Evolutionary conservation across 2,797 vertebrate genomes (phyloP).

Genomic region (Sarcoramphus papa): DNA sequence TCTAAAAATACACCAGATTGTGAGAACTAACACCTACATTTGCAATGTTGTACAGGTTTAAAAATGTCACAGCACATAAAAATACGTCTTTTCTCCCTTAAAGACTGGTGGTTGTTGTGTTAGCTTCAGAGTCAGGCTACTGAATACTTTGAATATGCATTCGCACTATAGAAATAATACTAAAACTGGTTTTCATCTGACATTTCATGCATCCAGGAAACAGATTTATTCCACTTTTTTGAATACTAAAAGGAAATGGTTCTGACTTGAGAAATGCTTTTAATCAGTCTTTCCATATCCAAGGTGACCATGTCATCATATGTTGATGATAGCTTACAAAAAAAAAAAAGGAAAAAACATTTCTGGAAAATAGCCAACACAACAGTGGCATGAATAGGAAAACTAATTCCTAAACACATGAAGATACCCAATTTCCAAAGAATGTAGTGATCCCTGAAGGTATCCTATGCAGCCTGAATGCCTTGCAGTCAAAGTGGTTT

Average conservation of each 20-base stretch:
- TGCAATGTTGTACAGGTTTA: conserved; percentile 53
- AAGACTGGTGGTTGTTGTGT: conserved; percentile 6
- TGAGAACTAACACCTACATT: conserved; percentile 55
- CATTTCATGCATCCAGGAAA: conserved; percentile 42
- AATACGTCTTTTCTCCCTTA: conserved; percentile 31
- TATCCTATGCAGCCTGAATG: background rate
- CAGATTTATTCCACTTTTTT: conserved; percentile 14
- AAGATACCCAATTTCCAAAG: background rate
- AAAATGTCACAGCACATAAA: conserved; percentile 64
- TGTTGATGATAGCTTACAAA: background rate
- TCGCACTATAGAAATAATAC: conserved; percentile 33
- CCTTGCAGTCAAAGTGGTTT: conserved; percentile 11
- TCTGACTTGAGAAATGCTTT: conserved; percentile 26
- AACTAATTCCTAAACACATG: conserved; percentile 11
- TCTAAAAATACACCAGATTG: conserved; percentile 58
- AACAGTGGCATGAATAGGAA: background rate
- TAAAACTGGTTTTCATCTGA: conserved; percentile 54
- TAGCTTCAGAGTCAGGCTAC: conserved; percentile 48
- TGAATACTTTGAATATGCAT: conserved; percentile 51
- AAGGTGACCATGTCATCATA: background rate
- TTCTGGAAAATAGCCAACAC: background rate
- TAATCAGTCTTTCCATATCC: conserved; percentile 28
- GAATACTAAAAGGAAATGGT: background rate
- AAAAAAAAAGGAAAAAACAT: background rate
- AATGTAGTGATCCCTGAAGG: conserved; percentile 8